Base-by-base conservation (phyloP, 2,797 vertebrate genomes). In the Botia almorhae region DNA sequence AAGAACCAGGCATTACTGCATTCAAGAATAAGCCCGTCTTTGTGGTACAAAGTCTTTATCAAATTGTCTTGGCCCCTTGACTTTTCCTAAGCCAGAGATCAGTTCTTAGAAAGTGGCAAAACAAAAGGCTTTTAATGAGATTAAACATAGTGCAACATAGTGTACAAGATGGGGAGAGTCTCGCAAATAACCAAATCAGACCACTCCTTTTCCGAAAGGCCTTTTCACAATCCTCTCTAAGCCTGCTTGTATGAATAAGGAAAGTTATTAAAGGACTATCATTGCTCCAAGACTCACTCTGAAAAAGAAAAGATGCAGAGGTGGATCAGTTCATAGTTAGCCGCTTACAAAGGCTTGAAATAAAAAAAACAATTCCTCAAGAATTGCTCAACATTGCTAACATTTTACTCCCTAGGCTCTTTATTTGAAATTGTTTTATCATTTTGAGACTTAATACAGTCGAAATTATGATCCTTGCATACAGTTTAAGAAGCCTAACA, bases 41-140 rank as follows among this genome's bases (percentile, higher is more conserved):
- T 95, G 93, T 94, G 92, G 90, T 50, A 78, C 69, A 84, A 87
- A 89, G 92, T 86, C 92, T 94, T 94, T 95, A 93, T 93, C 91
- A 94, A 94, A 93, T 90, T 91, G 92, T 94, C 93, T 91, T 89
- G 91, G 91, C 93, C 93, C 93, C 92, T 95, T 94, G 93, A 94
- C 93, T 95, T 87, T 90, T 93, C 93, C 91, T 93, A 93, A 94
- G 90, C 93, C 91, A 93, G 91, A 94, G 94, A 96, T 95, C 94
- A 94, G 90, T 93, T 92, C 93, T 94, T 93, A 91, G 92, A 93
- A 94, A 95, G 91, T 93, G 92, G 90, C 91, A 93, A 95, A 93
- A 95, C 93, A 94, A 94, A 94, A 91, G 90, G 88, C 82, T 89
- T 90, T 94, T 94, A 94, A 94, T 92, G 93, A 93, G 93, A 93